Evolutionary conservation across 2,888 invertebrate species (phyloP), one percentile per base, ranked within the genome.

Genomic region (Andricus curvator): DNA sequence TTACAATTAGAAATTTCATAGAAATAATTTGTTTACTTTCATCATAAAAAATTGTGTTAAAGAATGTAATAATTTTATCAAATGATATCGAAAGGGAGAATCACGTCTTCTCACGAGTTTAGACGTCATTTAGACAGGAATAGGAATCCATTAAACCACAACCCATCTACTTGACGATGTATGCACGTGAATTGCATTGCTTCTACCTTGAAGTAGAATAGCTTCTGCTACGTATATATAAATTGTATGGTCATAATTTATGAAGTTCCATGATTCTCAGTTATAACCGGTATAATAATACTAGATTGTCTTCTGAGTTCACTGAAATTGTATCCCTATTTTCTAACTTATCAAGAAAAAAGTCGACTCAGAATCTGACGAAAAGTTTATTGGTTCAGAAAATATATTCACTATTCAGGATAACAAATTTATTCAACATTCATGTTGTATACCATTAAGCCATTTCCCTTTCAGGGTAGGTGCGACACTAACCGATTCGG

Each of bases 91-190:
- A 6, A 29, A 70, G 29, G 20, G 13, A 44, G 51, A 70, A 51
- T 13, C 20, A 29, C 22, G 9, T 68, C 22, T 17, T 68, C 25
- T 51, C 17, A 51, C 25, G 20, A 51, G 20, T 51, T 68, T 29
- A 25, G 25, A 68, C 8, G 44, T 8, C 44, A 17, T 68, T 68
- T 25, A 17, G 44, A 48, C 44, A 68, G 68, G 8, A 48, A 48
- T 70, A 51, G 70, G 29, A 70, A 70, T 70, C 25, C 51, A 70
- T 51, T 70, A 44, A 70, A 70, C 70, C 25, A 29, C 51, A 70
- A 70, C 70, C 29, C 51, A 51, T 70, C 51, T 51, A 29, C 51
- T 70, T 48, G 8, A 70, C 25, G 25, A 25, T 25, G 25, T 44
- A 51, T 70, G 60, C 11, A 25, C 29, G 29, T 15, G 51, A 51